phyloP scores from a whole-genome alignment of 2,797 vertebrate species.

The Chelon auratus region DNA sequence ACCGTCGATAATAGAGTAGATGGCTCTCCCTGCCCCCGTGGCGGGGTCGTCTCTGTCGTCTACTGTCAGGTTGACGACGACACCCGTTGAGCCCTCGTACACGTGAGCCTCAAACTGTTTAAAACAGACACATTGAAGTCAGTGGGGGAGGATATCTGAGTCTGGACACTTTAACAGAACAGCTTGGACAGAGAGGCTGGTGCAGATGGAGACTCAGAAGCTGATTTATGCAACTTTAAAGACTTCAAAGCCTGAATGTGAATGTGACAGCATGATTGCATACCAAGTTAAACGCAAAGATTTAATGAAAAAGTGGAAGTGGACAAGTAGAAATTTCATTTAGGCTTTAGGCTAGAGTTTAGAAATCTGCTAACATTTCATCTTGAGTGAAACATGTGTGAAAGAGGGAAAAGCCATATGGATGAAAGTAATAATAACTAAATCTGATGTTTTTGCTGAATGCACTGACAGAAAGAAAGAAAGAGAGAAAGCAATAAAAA shows the following conservation, averaged over 20 bases:
- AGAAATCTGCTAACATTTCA: too few relatives aligned
- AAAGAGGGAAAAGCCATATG: too few relatives aligned
- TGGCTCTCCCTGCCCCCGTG: conserved; percentile 92
- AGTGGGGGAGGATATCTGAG: not conserved
- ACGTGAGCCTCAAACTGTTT: conserved; percentile 92
- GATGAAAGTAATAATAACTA: too few relatives aligned
- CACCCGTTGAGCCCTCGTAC: conserved; percentile 91
- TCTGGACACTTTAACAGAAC: not conserved
- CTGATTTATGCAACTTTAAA: not conserved
- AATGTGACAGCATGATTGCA: not conserved
- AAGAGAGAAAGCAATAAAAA: too few relatives aligned
- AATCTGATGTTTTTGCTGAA: too few relatives aligned
- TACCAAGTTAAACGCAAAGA: not conserved
- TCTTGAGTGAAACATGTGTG: too few relatives aligned
- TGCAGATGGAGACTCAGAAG: not conserved
- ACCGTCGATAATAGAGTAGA: conserved; percentile 94
- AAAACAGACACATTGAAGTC: not conserved
- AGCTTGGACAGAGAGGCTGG: not conserved
- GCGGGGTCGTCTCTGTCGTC: conserved; percentile 93
- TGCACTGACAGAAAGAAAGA: too few relatives aligned
- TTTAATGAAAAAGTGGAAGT: not conserved
- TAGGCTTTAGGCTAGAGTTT: not conserved
- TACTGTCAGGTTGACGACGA: conserved; percentile 94
- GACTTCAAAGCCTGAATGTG: not conserved
- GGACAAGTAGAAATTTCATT: not conserved